Conservation (phyloP, 2,888 invertebrate genomes). For the Cyrtodaria siliqua region DNA sequence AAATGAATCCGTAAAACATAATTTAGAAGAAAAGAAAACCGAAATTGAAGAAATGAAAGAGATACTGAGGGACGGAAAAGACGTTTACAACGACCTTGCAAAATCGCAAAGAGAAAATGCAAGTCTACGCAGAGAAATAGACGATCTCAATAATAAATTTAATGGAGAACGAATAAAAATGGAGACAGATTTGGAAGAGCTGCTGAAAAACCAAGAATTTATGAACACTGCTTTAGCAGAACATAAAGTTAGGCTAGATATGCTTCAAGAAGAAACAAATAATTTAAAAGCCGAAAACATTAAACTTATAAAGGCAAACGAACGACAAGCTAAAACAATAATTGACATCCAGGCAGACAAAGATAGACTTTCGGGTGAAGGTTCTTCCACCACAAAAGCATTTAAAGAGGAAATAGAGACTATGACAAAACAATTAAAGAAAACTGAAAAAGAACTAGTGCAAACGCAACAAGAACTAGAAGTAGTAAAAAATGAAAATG, state of each 20-base stretch:
- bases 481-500: conserved; percentile 57
- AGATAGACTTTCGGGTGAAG: conserved; percentile 33
- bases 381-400: conserved; percentile 26
- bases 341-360: conserved; percentile 46
- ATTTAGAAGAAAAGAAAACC: conserved; percentile 27
- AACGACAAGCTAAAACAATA: conserved; percentile 57
- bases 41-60: conserved; percentile 50
- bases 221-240: conserved; percentile 62
- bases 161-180: conserved; percentile 46
- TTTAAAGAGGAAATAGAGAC: conserved; percentile 37
- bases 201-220: conserved; percentile 62
- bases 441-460: conserved; percentile 46
- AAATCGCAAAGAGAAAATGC: conserved; percentile 46
- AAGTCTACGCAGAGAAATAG: conserved; percentile 46
- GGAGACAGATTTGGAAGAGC: conserved; percentile 58
- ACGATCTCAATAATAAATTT: conserved; percentile 33
- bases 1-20: conserved; percentile 16
- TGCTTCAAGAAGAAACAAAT: conserved; percentile 58
- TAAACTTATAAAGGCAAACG: conserved; percentile 59
- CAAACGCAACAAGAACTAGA: conserved; percentile 55
- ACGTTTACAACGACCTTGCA: conserved; percentile 56
- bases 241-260: conserved; percentile 58
- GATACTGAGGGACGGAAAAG: conserved; percentile 48
- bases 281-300: conserved; percentile 57
- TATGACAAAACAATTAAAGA: conserved; percentile 39